Evolutionary conservation across 2,797 vertebrate genomes (phyloP), one percentile per base, ranked within the genome.

Genomic region (Squalus acanthias): DNA sequence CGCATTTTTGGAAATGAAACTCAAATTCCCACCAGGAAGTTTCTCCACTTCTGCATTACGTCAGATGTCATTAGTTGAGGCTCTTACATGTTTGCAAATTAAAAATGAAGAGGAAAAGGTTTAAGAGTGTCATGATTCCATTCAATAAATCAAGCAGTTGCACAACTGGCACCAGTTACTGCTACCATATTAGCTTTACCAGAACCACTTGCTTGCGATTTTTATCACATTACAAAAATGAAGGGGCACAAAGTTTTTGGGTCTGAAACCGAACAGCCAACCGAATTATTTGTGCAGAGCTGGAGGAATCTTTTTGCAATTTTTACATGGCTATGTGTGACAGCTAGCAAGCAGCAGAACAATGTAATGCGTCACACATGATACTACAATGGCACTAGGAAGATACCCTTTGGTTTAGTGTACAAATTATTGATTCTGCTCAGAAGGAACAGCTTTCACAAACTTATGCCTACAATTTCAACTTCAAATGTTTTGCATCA

Each of bases 131-230:
- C 63, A 39, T 39, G 17, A 67, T 93, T 67, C 60, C 63, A 93
- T n/a, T 93, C n/a, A 93, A 93, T 17, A 93, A 24, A 93, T 69
- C n/a, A 46, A 93, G 53, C 87, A 91, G 13, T 15, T 91, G 57
- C 63, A 2, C 46, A 50, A 85, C 46, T 85, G 82, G 17, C 79
- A 46, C 39, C n/a, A 67, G 60, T 67, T 7, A 67, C 17, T 67
- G 33, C 91, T 69, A 24, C n/a, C 33, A 93, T 46, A n/a, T 65
- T 65, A 33, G 57, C 88, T 63, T 91, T 7, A 91, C 24, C 53
- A 91, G 26, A 91, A 91, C 57, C 26, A 91, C 39, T 17, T 4
- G 4, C 9, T 92, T 65, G 33, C 63, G 69, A 69, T 67, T 39
- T 69, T 57, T 26, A 67, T 67, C 15, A 39, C 63, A 67, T 46